These are phyloP conservation scores for Lasius fuliginosus DNA, from an alignment of 2,888 invertebrate species.

Conservation along the genomic window DNA sequence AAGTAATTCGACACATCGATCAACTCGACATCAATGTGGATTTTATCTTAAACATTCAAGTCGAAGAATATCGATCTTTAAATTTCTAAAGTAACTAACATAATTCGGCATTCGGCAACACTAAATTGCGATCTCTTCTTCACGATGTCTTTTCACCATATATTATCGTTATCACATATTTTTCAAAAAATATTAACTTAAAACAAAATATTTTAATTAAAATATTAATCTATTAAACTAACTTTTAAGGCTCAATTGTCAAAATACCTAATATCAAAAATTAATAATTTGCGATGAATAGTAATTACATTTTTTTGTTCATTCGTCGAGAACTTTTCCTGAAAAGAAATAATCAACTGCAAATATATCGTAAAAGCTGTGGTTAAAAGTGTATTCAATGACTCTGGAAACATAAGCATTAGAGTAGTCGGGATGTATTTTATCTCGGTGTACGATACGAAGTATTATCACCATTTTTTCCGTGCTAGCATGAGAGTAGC, in stretches of 20 bases:
- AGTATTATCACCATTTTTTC: conserved; percentile 51
- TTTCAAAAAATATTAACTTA: not conserved
- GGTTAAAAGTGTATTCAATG: not conserved
- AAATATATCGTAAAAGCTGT: not conserved
- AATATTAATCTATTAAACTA: not conserved
- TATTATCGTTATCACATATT: not conserved
- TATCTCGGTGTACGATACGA: conserved; percentile 3
- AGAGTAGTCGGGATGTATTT: conserved; percentile 18
- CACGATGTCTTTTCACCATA: not conserved
- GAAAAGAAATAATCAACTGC: not conserved
- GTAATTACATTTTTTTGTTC: not conserved
- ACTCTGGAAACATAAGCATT: not conserved
- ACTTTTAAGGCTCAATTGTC: not conserved
- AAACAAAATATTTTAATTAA: not conserved
- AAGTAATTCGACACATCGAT: conserved; percentile 61
- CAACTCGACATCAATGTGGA: conserved; percentile 12
- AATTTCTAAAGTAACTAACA: conserved; percentile 6
- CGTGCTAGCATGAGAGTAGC: conserved; percentile 47
- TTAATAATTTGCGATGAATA: not conserved
- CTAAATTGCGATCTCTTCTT: not conserved
- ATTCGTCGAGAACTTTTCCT: not conserved
- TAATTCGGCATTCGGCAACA: not conserved
- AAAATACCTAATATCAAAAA: not conserved
- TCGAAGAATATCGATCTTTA: not conserved
- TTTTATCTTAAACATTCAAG: not conserved